phyloP scores from a whole-genome alignment of 23 tunicate genomes.

The Oikopleura vanhoeffeni region DNA sequence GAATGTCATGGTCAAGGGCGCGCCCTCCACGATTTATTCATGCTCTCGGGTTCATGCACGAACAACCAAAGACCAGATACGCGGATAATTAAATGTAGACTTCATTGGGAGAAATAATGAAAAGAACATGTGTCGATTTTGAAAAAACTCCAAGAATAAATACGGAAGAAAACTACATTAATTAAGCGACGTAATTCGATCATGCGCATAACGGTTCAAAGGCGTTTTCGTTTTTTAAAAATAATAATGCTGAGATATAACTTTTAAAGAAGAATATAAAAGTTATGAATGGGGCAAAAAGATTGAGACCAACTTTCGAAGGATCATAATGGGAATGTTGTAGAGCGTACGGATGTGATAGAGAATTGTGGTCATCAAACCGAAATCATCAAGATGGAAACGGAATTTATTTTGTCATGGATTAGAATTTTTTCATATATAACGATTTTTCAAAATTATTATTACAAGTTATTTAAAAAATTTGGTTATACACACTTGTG shows the following conservation, averaged over 20 bases:
- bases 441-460: too few species aligned
- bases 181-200: background rate
- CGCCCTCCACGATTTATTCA: background rate
- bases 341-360: background rate
- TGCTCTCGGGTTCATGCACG: slow-evolving; percentile 3
- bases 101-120: background rate
- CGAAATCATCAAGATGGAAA: background rate
- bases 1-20: slow-evolving; percentile 2
- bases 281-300: background rate
- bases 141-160: background rate
- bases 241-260: too few species aligned
- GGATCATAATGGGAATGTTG: slow-evolving; percentile 10
- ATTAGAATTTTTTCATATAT: background rate
- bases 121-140: background rate
- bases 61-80: slow-evolving; percentile 7
- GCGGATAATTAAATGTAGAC: background rate
- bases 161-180: background rate
- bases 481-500: too few species aligned
- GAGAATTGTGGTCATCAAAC: background rate
- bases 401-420: background rate
- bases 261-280: too few species aligned
- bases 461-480: too few species aligned
- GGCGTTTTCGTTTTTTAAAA: background rate
- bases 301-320: background rate
- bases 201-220: background rate